Evolutionary conservation across 2,797 vertebrate genomes (phyloP), one percentile per base, ranked within the genome.

Genomic region (Catharus ustulatus): DNA sequence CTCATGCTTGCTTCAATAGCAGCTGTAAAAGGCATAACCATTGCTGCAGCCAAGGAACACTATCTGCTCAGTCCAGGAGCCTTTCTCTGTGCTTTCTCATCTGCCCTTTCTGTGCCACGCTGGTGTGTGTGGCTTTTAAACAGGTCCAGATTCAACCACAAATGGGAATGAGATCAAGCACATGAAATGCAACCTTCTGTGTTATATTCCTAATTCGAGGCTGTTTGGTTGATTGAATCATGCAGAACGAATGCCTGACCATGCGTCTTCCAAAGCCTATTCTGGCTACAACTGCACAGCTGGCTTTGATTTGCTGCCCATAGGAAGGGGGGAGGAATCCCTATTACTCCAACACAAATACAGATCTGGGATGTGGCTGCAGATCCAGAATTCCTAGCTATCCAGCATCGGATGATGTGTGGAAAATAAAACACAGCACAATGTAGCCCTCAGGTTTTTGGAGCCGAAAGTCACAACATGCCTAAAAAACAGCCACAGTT

Each of bases 241-340:
- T 76, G 93, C 80, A 62, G 91, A 94, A 95, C 79, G 10, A 96
- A 96, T 94, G 92, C 94, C 94, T 95, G 93, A 69, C 92, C 94
- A 68, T 19, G 73, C 83, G 55, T 55, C 94, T 92, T 86, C 92
- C 92, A 95, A 81, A 94, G 91, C 85, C 94, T 90, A 0, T 52
- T 71, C 93, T 90, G 90, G 92, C 94, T 95, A 20, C 84, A 61
- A 8, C 16, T 55, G 77, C 94, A 90, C 96, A 94, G 93, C 93
- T 96, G 95, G 89, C 69, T 94, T 95, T 95, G 87, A 93, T 96
- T 97, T 97, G 89, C 94, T 95, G 91, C 95, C 92, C 80, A 59
- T 38, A 78, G 85, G 73, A 90, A 90, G 43, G 77, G 90, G 90
- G 89, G 87, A 94, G 91, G 92, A 96, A 93, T 87, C 90, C 90